A percentile compares a stretch with the other conserved stretches of the same genome.
These are phyloP conservation scores for Candidula unifasciata DNA, from an alignment of 2,888 invertebrate genomes.

Conservation along the genomic window DNA sequence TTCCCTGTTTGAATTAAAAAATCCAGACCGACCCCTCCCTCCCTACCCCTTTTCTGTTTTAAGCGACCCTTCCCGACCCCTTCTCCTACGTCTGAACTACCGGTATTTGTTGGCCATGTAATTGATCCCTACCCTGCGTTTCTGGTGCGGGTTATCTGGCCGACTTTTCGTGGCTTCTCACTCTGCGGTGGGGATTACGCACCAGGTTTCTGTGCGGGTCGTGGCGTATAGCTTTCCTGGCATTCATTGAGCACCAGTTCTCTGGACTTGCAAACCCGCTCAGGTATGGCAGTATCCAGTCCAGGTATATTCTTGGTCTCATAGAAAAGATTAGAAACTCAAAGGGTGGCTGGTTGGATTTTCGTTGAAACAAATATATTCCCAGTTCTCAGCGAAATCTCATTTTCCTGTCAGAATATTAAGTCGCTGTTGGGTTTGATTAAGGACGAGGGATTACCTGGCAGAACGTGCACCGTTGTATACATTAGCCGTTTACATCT, in stretches of 20 bases:
- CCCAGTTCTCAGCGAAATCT: not conserved
- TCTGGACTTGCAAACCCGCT: not conserved
- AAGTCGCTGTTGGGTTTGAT: not conserved
- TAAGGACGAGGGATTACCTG: not conserved
- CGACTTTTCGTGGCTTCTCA: not conserved
- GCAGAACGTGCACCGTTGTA: not conserved
- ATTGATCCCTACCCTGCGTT: too few relatives aligned
- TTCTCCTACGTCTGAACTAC: not conserved
- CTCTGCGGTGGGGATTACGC: not conserved
- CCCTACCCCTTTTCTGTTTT: too few relatives aligned
- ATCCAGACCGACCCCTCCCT: not conserved
- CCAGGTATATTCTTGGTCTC: not conserved
- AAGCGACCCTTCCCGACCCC: not conserved
- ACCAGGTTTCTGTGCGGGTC: not conserved
- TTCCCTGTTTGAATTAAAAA: not conserved
- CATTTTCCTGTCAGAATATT: not conserved
- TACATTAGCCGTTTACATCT: not conserved
- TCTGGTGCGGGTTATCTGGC: too few relatives aligned
- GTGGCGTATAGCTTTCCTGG: not conserved
- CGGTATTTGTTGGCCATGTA: slow-evolving; percentile 8
- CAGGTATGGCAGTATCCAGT: not conserved
- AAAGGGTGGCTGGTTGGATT: not conserved
- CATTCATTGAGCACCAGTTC: not conserved
- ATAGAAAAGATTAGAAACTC: not conserved
- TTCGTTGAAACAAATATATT: not conserved